phyloP scores from a whole-genome alignment of 1,140 invertebrate species.

The Ceratosolen fusciceps region DNA sequence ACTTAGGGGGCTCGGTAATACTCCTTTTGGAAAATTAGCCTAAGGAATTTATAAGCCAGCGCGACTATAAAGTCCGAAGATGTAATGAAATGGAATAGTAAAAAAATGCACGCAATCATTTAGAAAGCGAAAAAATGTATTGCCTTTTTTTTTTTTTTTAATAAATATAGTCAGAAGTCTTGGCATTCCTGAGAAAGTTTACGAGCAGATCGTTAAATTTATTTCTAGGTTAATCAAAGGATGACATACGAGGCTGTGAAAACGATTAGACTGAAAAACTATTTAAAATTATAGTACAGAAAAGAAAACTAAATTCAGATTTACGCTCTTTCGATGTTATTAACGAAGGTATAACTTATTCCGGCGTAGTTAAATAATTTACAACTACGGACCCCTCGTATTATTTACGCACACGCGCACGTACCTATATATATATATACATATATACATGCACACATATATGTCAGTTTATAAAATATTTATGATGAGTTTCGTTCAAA shows the following conservation, averaged over 20 bases:
- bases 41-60: neutral
- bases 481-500: neutral
- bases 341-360: neutral
- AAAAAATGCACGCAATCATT: conserved; percentile 3
- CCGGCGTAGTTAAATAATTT: neutral
- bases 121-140: neutral
- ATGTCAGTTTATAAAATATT: neutral
- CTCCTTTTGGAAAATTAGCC: too few species aligned
- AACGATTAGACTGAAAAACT: neutral
- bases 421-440: too few species aligned
- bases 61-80: neutral
- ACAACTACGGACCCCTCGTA: too few species aligned
- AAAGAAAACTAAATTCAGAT: neutral
- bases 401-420: too few species aligned
- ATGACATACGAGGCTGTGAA: conserved; percentile 8
- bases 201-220: conserved; percentile 27
- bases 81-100: neutral
- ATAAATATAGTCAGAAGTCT: conserved; percentile 5
- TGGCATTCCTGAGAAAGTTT: conserved; percentile 14
- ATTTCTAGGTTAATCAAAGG: neutral
- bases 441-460: neutral
- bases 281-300: neutral
- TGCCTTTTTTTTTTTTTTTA: neutral
- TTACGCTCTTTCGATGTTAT: neutral
- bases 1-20: too few species aligned